Base-by-base conservation (phyloP, 1,140 invertebrate species). In the Drosophila repletoides region DNA sequence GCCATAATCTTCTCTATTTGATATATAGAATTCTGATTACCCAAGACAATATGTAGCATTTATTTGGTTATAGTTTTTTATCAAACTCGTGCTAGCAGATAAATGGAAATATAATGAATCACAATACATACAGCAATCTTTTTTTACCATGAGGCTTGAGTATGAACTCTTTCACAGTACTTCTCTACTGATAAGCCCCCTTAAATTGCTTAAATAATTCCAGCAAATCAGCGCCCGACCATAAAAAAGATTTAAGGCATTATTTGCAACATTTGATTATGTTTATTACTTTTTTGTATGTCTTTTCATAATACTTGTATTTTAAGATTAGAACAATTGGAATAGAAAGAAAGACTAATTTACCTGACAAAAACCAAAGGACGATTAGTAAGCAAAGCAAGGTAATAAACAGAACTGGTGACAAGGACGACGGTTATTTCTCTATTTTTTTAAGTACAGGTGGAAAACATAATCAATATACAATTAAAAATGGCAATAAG, bases 231-330 rank as follows among this genome's bases (percentile, higher is more conserved):
- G 26, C n/a, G 9, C 36, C 58, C 41, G 29, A 14, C 28, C 49
- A 65, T 56, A 24, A 69, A 64, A n/a, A 56, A 51, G 19, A 43
- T 36, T 29, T 51, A n/a, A 17, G 15, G 19, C 15, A n/a, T 40
- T 45, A 0, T 19, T 55, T 29, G 43, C 59, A 68, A 68, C 65
- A 63, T 63, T 68, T 55, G 26, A 63, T 69, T 69, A 55, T 69
- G 51, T 64, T 56, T 61, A 63, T 63, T 55, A 17, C 22, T 45
- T 56, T 26, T 46, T 48, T 40, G 15, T 22, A 41, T 70, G 73
- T 74, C 73, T 65, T 84, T 77, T 86, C 28, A 55, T 84, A 84
- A 84, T 84, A 84, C 79, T 84, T 84, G 63, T 46, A 58, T 79
- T 81, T 72, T 74, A 72, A 79, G 48, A 53, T 67, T 67, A 64